Conservation (phyloP, 2,888 invertebrate species). For the Sinhomidia bicolor region DNA sequence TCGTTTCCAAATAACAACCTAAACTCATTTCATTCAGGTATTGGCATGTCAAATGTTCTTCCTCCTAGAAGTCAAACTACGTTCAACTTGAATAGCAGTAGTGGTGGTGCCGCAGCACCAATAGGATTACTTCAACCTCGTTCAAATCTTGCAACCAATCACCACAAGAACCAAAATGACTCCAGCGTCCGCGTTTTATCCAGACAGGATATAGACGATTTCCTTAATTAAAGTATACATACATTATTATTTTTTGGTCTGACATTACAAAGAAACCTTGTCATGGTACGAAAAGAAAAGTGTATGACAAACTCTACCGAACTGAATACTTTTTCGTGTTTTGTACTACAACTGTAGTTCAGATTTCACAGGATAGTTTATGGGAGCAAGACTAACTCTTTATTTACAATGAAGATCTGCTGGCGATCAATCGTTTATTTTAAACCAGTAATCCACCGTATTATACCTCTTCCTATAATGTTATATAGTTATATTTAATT, state of each 20-base stretch:
- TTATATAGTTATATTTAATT: background rate
- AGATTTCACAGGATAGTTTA: background rate
- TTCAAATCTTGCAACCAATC: background rate
- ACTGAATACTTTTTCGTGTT: too few species aligned
- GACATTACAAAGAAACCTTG: too few species aligned
- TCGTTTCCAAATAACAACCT: conserved; percentile 46
- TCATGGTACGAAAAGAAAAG: too few species aligned
- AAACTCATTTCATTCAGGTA: background rate
- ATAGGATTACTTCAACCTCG: conserved; percentile 22
- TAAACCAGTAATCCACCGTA: too few species aligned
- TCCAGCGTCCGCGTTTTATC: conserved; percentile 70
- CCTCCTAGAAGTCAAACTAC: conserved; percentile 47
- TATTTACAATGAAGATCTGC: too few species aligned
- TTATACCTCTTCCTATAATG: background rate
- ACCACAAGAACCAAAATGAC: conserved; percentile 40
- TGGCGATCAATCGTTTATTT: too few species aligned
- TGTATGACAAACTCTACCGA: too few species aligned
- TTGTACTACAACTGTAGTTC: too few species aligned
- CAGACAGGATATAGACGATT: conserved; percentile 78
- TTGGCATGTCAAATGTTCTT: conserved; percentile 34
- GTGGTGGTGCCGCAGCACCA: background rate
- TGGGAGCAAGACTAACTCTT: background rate
- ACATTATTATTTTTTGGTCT: too few species aligned
- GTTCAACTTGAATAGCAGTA: conserved; percentile 45
- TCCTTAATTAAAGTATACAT: conserved; percentile 59